Conservation (phyloP, 2,888 invertebrate genomes). For the Leptinotarsa juncta region DNA sequence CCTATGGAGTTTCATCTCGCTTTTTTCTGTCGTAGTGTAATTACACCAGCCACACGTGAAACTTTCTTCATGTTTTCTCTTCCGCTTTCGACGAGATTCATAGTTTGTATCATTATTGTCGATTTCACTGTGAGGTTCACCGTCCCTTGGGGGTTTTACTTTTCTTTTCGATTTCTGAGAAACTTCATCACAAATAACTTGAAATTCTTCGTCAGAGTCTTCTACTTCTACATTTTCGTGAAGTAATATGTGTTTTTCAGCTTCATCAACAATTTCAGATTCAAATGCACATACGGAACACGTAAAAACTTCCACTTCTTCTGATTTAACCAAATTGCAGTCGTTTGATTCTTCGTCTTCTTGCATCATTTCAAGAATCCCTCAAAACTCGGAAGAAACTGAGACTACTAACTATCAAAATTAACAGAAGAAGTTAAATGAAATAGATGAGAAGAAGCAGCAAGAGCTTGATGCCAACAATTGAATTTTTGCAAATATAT, state of each 20-base stretch:
- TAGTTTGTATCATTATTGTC: not conserved
- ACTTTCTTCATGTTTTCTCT: not conserved
- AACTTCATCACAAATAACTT: conserved; percentile 25
- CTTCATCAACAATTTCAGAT: conserved; percentile 45
- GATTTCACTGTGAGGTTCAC: conserved; percentile 20
- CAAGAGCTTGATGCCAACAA: too few species aligned
- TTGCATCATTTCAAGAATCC: not conserved
- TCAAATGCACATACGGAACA: conserved; percentile 46
- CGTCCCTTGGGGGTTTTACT: not conserved
- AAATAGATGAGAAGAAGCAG: too few species aligned
- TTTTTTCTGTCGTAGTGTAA: conserved; percentile 22
- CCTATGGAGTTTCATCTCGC: conserved; percentile 31
- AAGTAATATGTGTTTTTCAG: conserved; percentile 47
- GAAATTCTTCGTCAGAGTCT: conserved; percentile 24
- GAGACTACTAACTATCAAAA: too few species aligned
- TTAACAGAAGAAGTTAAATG: not conserved
- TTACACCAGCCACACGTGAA: conserved; percentile 19
- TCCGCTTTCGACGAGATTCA: not conserved
- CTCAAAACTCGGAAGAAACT: too few species aligned
- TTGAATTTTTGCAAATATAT: too few species aligned
- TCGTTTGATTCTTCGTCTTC: conserved; percentile 6
- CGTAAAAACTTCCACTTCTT: conserved; percentile 33
- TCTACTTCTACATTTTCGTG: conserved; percentile 42
- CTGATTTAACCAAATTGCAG: not conserved
- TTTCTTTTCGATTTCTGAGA: too few species aligned